Conservation (phyloP, 2,888 invertebrate species). For the Drosophila koepferae region DNA sequence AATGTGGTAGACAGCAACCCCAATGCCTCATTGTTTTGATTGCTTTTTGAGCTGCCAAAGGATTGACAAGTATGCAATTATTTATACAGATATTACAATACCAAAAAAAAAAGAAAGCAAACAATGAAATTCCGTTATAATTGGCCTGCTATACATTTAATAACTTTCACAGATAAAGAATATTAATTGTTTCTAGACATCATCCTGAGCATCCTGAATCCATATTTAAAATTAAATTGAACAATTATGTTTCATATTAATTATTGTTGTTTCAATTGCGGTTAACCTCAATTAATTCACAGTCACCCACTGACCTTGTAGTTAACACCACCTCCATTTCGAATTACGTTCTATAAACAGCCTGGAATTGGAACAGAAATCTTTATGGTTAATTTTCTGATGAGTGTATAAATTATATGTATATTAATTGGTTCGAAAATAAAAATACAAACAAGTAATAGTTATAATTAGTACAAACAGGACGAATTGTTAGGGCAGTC, state of each 20-base stretch:
- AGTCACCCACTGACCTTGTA: neutral
- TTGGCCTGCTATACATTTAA: no score
- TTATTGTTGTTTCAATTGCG: neutral
- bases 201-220: no score
- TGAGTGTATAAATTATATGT: neutral
- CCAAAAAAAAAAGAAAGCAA: neutral
- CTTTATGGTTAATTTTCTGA: neutral
- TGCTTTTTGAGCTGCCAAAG: slow-evolving; percentile 24
- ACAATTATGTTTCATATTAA: neutral
- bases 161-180: neutral
- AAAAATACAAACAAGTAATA: neutral
- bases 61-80: slow-evolving; percentile 8
- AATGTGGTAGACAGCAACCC: slow-evolving; percentile 46
- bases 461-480: neutral
- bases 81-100: slow-evolving; percentile 10
- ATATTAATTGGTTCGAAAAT: neutral
- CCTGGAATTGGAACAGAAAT: neutral
- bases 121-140: neutral
- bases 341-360: neutral
- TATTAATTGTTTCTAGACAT: neutral
- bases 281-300: neutral
- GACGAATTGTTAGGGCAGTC: neutral
- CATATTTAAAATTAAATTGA: neutral
- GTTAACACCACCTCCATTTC: neutral
- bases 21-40: slow-evolving; percentile 33